Percentiles rank a stretch among this genome's conserved stretches.
These are phyloP conservation scores for Otolemur garnettii DNA, from an alignment of 2,113 vertebrate genomes.

Conservation along the genomic window DNA sequence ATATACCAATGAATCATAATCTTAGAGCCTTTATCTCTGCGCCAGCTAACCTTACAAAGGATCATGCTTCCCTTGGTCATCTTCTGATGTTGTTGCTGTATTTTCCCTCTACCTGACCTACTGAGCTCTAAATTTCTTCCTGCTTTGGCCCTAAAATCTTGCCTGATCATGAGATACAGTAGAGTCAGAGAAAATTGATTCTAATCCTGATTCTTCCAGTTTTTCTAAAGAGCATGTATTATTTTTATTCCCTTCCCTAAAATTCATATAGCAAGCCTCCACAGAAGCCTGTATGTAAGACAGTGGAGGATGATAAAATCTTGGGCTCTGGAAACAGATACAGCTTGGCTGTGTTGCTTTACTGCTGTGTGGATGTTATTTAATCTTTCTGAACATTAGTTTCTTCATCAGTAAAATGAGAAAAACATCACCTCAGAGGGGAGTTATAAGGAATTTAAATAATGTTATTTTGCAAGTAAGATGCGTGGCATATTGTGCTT, in stretches of 20 bases:
- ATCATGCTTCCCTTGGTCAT: not conserved
- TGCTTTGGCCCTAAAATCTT: not conserved
- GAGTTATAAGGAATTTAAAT: not conserved
- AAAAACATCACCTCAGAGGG: not conserved
- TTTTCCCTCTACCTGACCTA: not conserved
- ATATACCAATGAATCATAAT: not conserved
- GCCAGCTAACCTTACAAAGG: not conserved
- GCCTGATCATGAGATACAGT: not conserved
- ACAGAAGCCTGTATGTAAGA: not conserved
- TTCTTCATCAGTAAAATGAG: constrained; percentile 55
- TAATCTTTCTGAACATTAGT: constrained; percentile 45
- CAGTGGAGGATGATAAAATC: not conserved
- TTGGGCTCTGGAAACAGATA: not conserved
- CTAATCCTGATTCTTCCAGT: not conserved
- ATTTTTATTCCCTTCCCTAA: not conserved
- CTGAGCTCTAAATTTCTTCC: not conserved
- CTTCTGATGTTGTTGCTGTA: not conserved
- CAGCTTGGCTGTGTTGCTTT: constrained; percentile 13
- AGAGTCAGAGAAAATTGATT: not conserved
- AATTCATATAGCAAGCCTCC: not conserved
- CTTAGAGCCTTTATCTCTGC: not conserved
- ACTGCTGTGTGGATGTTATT: not conserved
- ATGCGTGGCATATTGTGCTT: not conserved
- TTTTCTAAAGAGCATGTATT: not conserved
- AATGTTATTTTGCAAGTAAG: constrained; percentile 40